Evolutionary conservation across 2,888 invertebrate genomes (phyloP).

Genomic region (Anoplius nigerrimus): DNA sequence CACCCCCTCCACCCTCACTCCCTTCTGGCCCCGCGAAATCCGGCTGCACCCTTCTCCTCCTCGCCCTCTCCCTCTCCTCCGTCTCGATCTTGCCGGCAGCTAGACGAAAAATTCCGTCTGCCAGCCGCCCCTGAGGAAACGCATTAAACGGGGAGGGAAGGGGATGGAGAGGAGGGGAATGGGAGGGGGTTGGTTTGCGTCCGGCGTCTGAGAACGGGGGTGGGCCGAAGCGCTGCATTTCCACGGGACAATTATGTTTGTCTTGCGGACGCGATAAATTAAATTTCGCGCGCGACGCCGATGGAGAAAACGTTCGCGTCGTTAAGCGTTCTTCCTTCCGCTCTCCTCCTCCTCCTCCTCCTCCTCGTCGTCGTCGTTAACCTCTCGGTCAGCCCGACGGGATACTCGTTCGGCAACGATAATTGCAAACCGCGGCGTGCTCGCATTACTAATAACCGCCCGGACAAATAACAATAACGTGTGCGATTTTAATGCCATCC

Average conservation of each 20-base stretch:
- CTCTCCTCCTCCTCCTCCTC: too few relatives aligned
- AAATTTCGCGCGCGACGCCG: conserved; percentile 1
- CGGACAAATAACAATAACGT: too few relatives aligned
- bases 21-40: conserved; percentile 1
- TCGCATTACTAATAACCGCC: too few relatives aligned
- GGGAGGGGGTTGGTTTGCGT: too few relatives aligned
- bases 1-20: conserved; percentile 3
- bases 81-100: conserved; percentile 15
- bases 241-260: conserved; percentile 21
- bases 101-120: conserved; percentile 49
- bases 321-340: background rate
- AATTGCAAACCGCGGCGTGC: too few relatives aligned
- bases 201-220: too few relatives aligned
- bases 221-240: conserved; percentile 22
- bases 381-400: too few relatives aligned
- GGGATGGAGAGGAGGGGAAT: too few relatives aligned
- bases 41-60: background rate
- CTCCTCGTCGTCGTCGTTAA: background rate
- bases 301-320: conserved; percentile 1
- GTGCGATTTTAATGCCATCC: too few relatives aligned
- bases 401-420: too few relatives aligned
- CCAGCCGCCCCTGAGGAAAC: conserved; percentile 21
- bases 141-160: too few relatives aligned
- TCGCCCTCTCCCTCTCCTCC: conserved; percentile 9
- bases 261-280: conserved; percentile 1